phyloP scores from a whole-genome alignment of 2,113 vertebrate genomes.

The Puffinus mauretanicus region DNA sequence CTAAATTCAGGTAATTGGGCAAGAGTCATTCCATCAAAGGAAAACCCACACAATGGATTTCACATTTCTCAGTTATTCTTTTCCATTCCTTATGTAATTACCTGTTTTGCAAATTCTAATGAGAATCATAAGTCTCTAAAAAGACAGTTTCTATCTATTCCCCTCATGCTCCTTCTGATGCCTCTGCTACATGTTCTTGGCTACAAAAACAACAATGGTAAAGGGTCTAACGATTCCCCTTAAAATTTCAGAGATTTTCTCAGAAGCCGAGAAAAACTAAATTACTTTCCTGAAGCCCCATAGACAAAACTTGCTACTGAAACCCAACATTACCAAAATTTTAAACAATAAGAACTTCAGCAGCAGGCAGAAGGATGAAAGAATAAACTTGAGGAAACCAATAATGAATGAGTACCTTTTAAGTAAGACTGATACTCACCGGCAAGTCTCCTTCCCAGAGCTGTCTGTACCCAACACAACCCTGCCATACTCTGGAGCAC shows the following conservation, averaged over 20 bases:
- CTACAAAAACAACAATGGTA: accelerated
- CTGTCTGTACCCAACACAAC: accelerated
- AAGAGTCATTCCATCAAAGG: background rate
- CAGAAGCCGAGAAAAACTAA: background rate
- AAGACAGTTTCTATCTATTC: background rate
- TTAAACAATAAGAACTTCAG: background rate
- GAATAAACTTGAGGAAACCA: background rate
- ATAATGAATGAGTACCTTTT: background rate
- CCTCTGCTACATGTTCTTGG: background rate
- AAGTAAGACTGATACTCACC: background rate
- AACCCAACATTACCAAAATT: background rate
- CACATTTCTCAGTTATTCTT: background rate
- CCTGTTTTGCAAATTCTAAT: background rate
- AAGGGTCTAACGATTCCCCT: background rate
- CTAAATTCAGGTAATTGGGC: background rate
- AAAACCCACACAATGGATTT: background rate
- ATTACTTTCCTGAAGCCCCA: background rate
- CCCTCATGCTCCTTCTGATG: accelerated
- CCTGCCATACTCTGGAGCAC: accelerated
- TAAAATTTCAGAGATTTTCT: background rate
- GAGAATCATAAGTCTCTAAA: background rate
- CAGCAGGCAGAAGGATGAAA: background rate
- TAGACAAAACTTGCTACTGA: background rate
- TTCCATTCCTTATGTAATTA: background rate
- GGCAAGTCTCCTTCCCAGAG: accelerated